A percentile compares a stretch with the other conserved stretches of the same genome.
phyloP scores from a whole-genome alignment of 1,140 invertebrate species.

The Teleogryllus occipitalis region DNA sequence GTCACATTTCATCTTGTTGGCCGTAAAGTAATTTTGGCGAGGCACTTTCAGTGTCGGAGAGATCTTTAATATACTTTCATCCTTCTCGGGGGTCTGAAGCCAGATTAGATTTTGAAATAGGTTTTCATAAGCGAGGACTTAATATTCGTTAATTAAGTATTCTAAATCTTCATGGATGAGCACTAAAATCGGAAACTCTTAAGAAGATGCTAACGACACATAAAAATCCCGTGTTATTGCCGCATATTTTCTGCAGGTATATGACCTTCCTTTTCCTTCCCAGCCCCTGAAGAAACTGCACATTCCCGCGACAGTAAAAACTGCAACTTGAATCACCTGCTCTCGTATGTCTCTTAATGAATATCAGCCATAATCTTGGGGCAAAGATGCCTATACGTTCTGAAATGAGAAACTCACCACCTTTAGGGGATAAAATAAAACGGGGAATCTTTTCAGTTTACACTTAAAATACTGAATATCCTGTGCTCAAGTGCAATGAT shows the following conservation, averaged over 20 bases:
- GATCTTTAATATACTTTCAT: slow-evolving; percentile 1
- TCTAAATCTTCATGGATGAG: background rate
- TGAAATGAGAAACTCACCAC: too few species aligned
- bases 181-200: background rate
- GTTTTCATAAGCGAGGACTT: background rate
- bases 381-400: too few species aligned
- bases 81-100: background rate
- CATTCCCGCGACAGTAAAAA: background rate
- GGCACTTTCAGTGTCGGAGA: background rate
- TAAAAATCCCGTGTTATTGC: background rate
- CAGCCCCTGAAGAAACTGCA: background rate
- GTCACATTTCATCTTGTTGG: background rate
- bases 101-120: background rate
- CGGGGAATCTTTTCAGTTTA: too few species aligned
- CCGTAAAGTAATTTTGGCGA: background rate
- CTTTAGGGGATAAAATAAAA: too few species aligned
- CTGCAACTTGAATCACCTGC: too few species aligned
- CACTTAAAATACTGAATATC: too few species aligned
- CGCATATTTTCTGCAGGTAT: background rate
- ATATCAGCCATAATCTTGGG: too few species aligned
- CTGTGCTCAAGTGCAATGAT: too few species aligned
- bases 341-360: too few species aligned
- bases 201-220: background rate
- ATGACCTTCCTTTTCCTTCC: background rate
- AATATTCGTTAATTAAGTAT: background rate